phyloP scores from a whole-genome alignment of 1,140 invertebrate species.

The Drosophila nebulosa region DNA sequence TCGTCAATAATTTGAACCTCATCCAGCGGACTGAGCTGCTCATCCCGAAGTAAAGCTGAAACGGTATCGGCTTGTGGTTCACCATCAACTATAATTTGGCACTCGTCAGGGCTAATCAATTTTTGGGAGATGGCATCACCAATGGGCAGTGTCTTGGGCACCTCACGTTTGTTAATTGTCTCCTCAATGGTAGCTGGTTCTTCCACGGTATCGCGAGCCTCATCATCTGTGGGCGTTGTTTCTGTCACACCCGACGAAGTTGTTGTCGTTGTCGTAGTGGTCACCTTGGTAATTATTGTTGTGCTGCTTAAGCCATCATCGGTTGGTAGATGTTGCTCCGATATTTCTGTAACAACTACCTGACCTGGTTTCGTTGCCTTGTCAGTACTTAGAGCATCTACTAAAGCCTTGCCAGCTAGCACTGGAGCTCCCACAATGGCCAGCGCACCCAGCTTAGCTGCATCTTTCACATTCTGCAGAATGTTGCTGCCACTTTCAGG shows the following conservation, averaged over 20 bases:
- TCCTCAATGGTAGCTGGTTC: conserved; percentile 24
- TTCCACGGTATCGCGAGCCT: conserved; percentile 42
- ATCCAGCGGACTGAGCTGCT: conserved; percentile 86
- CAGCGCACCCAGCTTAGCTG: conserved; percentile 91
- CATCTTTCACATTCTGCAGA: conserved; percentile 86
- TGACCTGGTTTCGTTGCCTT: conserved; percentile 75
- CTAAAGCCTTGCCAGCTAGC: conserved; percentile 90
- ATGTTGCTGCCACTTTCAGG: conserved; percentile 37
- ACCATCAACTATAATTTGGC: conserved; percentile 84
- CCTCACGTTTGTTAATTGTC: conserved; percentile 37
- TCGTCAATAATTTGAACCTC: conserved; percentile 84
- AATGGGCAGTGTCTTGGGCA: conserved; percentile 81
- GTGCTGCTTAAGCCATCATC: conserved; percentile 29
- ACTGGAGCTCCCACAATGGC: conserved; percentile 89
- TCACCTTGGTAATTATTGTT: conserved; percentile 51
- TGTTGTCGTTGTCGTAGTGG: conserved; percentile 56
- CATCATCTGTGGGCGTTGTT: conserved; percentile 37
- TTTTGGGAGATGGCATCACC: conserved; percentile 88
- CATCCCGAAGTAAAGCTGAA: conserved; percentile 84
- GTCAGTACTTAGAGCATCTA: conserved; percentile 87
- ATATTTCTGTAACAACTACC: conserved; percentile 9
- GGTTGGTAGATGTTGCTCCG: conserved; percentile 24
- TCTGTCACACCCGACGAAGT: conserved; percentile 31
- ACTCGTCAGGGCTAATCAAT: conserved; percentile 88
- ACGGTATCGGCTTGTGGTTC: conserved; percentile 84